Percentiles rank a stretch among this genome's conserved stretches.
These are phyloP conservation scores for Nothura maculosa DNA, from an alignment of 2,797 vertebrate species.

Conservation along the genomic window DNA sequence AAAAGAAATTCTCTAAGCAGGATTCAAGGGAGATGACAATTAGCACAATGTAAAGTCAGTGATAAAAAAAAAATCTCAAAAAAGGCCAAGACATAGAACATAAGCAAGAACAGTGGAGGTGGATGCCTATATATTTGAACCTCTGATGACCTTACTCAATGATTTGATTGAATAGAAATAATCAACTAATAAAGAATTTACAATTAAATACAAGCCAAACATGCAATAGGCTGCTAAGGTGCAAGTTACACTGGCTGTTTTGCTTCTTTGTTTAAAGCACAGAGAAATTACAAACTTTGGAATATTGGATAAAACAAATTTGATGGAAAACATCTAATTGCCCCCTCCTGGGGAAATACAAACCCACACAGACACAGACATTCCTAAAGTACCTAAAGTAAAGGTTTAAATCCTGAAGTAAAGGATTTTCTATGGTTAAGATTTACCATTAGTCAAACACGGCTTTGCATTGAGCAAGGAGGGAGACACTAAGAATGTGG, in stretches of 20 bases:
- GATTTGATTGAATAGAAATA: background rate
- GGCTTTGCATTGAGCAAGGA: background rate
- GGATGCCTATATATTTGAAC: background rate
- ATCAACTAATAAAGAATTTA: background rate
- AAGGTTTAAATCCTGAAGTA: no score
- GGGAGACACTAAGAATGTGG: accelerated
- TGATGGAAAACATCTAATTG: background rate
- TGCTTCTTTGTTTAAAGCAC: background rate
- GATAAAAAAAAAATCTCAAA: background rate
- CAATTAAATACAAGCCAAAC: background rate
- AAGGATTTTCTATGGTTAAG: background rate
- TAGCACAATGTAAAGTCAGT: background rate
- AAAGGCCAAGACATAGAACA: background rate
- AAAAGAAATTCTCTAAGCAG: background rate
- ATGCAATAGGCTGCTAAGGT: background rate
- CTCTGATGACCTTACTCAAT: background rate
- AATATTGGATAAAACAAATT: background rate
- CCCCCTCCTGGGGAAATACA: background rate
- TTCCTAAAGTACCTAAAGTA: background rate
- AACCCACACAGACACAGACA: background rate
- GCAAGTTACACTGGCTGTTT: background rate
- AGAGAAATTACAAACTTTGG: background rate
- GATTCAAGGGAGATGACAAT: background rate
- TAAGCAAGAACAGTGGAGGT: background rate
- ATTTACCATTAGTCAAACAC: background rate